These are phyloP conservation scores for Calliopsis andreniformis DNA, from an alignment of 1,140 invertebrate genomes.

Conservation along the genomic window DNA sequence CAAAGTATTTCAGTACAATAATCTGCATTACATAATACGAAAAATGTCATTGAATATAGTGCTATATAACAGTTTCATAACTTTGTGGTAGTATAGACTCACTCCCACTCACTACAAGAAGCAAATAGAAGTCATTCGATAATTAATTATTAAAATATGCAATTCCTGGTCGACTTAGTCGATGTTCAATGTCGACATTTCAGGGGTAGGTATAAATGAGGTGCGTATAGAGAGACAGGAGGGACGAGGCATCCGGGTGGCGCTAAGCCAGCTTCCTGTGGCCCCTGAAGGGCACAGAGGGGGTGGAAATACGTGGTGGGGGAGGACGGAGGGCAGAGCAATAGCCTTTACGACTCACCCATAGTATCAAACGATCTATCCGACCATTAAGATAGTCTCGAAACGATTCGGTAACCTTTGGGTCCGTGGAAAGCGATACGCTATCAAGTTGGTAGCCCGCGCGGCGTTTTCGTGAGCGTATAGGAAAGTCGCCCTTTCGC, in stretches of 20 bases:
- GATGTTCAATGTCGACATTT: conserved; percentile 50
- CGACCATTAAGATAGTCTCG: conserved; percentile 82
- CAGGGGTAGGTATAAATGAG: conserved; percentile 67
- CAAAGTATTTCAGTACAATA: no score
- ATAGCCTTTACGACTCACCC: conserved; percentile 82
- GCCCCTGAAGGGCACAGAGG: conserved; percentile 41
- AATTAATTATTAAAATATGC: conserved; percentile 55
- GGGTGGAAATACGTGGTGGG: conserved; percentile 63
- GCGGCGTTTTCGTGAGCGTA: conserved; percentile 75
- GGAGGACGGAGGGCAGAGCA: conserved; percentile 76
- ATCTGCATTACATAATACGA: no score
- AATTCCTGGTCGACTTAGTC: conserved; percentile 53
- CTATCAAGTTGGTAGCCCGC: conserved; percentile 78
- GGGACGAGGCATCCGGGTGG: conserved; percentile 61
- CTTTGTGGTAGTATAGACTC: no score
- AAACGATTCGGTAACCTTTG: conserved; percentile 82
- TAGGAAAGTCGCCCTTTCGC: conserved; percentile 61
- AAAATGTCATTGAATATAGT: no score
- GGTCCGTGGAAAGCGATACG: conserved; percentile 81
- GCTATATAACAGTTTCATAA: no score
- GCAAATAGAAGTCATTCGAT: background rate
- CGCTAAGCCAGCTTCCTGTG: conserved; percentile 69
- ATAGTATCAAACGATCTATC: conserved; percentile 82
- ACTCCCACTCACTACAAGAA: background rate
- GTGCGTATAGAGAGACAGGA: conserved; percentile 65